Base-by-base conservation (phyloP, 2,888 invertebrate species). In the Laspeyria flexula region DNA sequence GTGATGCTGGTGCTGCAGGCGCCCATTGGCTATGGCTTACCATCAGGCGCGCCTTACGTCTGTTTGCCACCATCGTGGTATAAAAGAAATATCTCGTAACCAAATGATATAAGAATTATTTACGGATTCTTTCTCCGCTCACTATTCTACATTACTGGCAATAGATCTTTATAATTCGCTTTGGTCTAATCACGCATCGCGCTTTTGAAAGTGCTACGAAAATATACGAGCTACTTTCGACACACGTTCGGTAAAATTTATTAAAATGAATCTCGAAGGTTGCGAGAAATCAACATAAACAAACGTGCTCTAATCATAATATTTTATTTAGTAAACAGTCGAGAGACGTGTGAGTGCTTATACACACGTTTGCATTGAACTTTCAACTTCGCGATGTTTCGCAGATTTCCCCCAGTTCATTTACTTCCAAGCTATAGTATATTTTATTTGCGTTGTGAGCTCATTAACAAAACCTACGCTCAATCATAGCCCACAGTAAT, bases 271-370 rank as follows among this genome's bases (percentile, higher is more conserved):
- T 54, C 49, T 43, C 6, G 44, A 59, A 65, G 51, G 44, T 64
- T 50, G 37, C 53, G 16, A 51, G 52, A 58, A 59, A 46, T 45
- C 25, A 39, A 59, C 52, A 48, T 59, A 49, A 63, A 63, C 51
- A 51, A 44, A 52, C 42, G 18, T 43, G 42, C 50, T 37, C 35
- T 45, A 45, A 50, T 53, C 51, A 43, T 43, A 33, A 49, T 35
- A 51, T 64, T 50, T 55, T 65, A 49, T 67, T 64, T 54, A 55
- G 33, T 49, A 66, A 69, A 64, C 53, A 64, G 34, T 48, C 74
- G 74, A 65, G 66, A 61, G 43, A 59, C 56, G 50, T 41, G 68
- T 10, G 5, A 4, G 15, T 69, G 76, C 68, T 77, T 71, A 74
- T 76, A 44, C 41, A 46, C 27, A 27, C 45, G 61, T 31, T 44